phyloP scores from a whole-genome alignment of 2,888 invertebrate genomes.

The Drosophila sordidula region DNA sequence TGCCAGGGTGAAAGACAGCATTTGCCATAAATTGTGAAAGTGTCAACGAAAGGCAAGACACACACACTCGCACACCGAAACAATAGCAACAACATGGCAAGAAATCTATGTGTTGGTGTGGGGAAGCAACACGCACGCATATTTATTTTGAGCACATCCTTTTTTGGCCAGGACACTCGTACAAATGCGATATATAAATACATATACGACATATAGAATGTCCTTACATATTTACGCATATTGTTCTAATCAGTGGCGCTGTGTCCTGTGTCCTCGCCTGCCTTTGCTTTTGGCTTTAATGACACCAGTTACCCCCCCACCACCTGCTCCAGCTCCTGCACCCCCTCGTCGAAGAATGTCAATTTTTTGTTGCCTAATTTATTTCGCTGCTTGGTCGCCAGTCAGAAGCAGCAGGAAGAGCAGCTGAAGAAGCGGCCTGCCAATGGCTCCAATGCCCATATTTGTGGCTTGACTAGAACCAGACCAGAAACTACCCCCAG shows the following conservation, averaged over 20 bases:
- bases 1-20: slow-evolving; percentile 73
- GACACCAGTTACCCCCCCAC: slow-evolving; percentile 33
- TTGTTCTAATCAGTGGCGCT: slow-evolving; percentile 73
- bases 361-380: slow-evolving; percentile 77
- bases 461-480: slow-evolving; percentile 50
- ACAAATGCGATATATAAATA: slow-evolving; percentile 69
- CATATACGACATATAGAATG: slow-evolving; percentile 42
- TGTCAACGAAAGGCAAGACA: slow-evolving; percentile 80
- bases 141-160: slow-evolving; percentile 78
- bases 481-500: slow-evolving; percentile 41
- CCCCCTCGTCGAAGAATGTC: slow-evolving; percentile 55
- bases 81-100: slow-evolving; percentile 18
- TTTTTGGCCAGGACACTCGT: slow-evolving; percentile 50
- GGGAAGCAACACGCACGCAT: slow-evolving; percentile 80
- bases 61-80: slow-evolving; percentile 37
- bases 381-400: slow-evolving; percentile 57
- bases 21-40: slow-evolving; percentile 82
- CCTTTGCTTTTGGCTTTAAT: slow-evolving; percentile 57
- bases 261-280: slow-evolving; percentile 37
- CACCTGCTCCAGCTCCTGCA: neutral
- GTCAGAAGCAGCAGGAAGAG: slow-evolving; percentile 12
- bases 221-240: slow-evolving; percentile 72
- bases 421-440: slow-evolving; percentile 7
- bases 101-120: slow-evolving; percentile 52
- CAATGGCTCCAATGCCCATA: slow-evolving; percentile 42